Evolutionary conservation across 1,140 invertebrate genomes (phyloP), one percentile per base, ranked within the genome.

Genomic region (Drosophila pectinifera): DNA sequence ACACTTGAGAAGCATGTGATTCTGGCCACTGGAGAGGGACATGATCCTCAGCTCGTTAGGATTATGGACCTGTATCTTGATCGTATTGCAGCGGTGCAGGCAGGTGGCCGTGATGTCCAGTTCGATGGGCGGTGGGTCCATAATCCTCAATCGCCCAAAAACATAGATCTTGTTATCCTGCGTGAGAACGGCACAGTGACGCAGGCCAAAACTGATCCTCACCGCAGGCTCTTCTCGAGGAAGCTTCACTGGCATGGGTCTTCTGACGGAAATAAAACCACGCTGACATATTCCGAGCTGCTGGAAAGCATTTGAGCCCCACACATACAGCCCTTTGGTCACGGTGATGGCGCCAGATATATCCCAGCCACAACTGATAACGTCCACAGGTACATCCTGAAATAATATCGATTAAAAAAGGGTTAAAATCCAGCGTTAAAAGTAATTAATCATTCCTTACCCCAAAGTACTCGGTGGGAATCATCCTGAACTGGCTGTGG

Each of bases 221-320:
- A 78, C 79, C 11, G 92, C 92, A 4, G 78, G 74, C 62, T 92
- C 91, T 16, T 91, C 76, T 1, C 80, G 78, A 0, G 92, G 92
- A 13, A 92, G 54, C 31, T 67, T 68, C 7, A 92, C 91, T 2
- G 92, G 73, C 77, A 92, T 83, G 6, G 93, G 92, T 10, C 92
- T 90, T 0, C 92, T 93, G 4, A 93, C 92, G 0, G 93, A 91
- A 20, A 88, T 91, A 20, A 93, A 93, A 7, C 93, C 93, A 14
- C 93, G 93, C 59, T 93, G 93, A 24, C 93, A 93, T 28, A 95
- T 91, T 3, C 96, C 96, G 26, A 97, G 86, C 83, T 97, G 96
- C 18, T 95, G 95, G 89, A 95, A 95, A 42, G 92, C 92, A 92
- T 97, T 97, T 14, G 95, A 96, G 4, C 96, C 96, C 96, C 96